Percentiles rank a stretch among this genome's conserved stretches.
These are phyloP conservation scores for Ceriagrion tenellum DNA, from an alignment of 2,888 invertebrate genomes.

Conservation along the genomic window DNA sequence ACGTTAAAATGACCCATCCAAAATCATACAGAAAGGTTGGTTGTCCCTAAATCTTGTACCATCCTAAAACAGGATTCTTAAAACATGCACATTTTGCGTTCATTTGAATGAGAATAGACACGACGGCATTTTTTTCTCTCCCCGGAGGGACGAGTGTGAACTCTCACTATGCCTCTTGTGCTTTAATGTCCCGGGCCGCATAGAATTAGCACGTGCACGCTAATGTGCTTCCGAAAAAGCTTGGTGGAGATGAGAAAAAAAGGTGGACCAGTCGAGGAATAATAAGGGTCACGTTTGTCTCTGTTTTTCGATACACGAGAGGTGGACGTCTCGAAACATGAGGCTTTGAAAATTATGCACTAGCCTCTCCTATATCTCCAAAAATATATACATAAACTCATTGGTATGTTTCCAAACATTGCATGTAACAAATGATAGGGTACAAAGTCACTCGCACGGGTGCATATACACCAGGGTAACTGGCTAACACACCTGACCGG, in stretches of 20 bases:
- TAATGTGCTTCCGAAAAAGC: not conserved
- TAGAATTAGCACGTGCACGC: not conserved
- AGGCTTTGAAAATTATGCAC: not conserved
- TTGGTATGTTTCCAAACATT: no score
- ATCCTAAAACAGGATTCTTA: not conserved
- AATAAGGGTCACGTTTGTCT: not conserved
- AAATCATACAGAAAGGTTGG: not conserved
- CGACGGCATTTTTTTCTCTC: not conserved
- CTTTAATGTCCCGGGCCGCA: not conserved
- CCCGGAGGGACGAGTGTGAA: not conserved
- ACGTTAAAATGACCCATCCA: not conserved
- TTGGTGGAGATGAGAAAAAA: not conserved
- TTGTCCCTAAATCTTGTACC: not conserved
- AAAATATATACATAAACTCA: no score
- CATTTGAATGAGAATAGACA: not conserved
- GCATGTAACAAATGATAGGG: no score
- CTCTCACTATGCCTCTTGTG: not conserved
- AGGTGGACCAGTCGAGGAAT: not conserved
- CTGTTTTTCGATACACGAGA: not conserved
- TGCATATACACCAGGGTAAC: no score
- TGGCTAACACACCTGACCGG: no score
- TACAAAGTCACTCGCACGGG: no score
- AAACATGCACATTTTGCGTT: not conserved
- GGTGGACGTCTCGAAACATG: not conserved
- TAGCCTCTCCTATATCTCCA: not conserved